Evolutionary conservation across 1,140 invertebrate genomes (phyloP), one percentile per base, ranked within the genome.

Genomic region (Scaptomyza graminum): DNA sequence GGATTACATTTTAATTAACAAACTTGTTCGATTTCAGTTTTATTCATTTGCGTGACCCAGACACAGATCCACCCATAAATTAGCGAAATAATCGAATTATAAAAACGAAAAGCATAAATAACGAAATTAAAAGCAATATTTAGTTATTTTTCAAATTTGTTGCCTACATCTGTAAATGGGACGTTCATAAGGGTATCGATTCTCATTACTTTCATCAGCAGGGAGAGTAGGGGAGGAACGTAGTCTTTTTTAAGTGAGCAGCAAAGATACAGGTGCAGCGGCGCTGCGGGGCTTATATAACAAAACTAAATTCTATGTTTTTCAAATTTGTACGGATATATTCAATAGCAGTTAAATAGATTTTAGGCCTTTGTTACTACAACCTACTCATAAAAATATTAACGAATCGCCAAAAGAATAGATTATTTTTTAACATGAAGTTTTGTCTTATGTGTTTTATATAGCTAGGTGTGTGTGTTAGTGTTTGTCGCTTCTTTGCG

Each of bases 1-100:
- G 47, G 81, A 87, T 81, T 83, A 64, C 67, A 63, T 80, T 73
- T 83, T 84, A 84, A 85, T 81, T 81, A 84, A 81, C 81, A 77
- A 81, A 81, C 81, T 80, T 74, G 72, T 80, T 70, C 64, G 73
- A 37, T 56, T 15, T 57, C 5, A 11, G 12, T 76, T 76, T 63
- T 55, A 55, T 68, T 75, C 54, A 61, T 46, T 60, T 57, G 31
- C 59, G 43, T 62, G 63, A 65, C 46, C 63, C 52, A 57, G 37
- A 16, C 57, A 31, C 64, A 65, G 39, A 52, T 43, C 55, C 68
- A 41, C 65, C 73, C 49, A 67, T 74, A 79, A 85, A 85, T 67
- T 34, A 74, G 68, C 60, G 22, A 80, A 84, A 77, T 66, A 76
- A 85, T 80, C 49, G 64, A 77, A 77, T 71, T 62, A 67, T 28